Percentiles rank a stretch among this genome's conserved stretches.
phyloP scores from a whole-genome alignment of 2,888 invertebrate species.

The Drosophila flavopinicola region DNA sequence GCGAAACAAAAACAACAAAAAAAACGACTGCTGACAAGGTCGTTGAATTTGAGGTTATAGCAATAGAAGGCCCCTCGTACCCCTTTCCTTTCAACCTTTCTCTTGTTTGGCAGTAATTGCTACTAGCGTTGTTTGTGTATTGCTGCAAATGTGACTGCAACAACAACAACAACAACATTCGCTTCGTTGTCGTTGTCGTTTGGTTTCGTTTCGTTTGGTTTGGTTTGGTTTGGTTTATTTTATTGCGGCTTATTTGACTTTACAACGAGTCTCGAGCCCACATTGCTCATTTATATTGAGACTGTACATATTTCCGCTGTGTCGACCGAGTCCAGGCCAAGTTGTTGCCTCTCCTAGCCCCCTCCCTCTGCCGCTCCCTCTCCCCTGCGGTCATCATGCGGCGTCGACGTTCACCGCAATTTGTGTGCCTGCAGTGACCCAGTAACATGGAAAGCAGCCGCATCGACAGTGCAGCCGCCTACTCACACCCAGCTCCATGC shows the following conservation, averaged over 20 bases:
- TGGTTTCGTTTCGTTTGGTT: constrained; percentile 14
- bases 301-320: constrained; percentile 56
- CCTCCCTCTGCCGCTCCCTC: neutral
- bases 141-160: constrained; percentile 20
- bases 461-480: constrained; percentile 56
- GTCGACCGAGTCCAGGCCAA: constrained; percentile 38
- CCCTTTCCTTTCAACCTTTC: neutral
- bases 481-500: constrained; percentile 18
- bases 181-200: constrained; percentile 37
- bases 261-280: constrained; percentile 43
- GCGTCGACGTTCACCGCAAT: constrained; percentile 69
- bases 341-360: constrained; percentile 1
- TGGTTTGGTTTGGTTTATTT: constrained; percentile 49
- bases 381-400: constrained; percentile 50
- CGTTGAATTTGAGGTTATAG: constrained; percentile 46
- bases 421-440: constrained; percentile 82
- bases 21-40: constrained; percentile 67
- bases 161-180: constrained; percentile 31
- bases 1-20: constrained; percentile 4
- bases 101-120: constrained; percentile 68
- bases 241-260: constrained; percentile 73
- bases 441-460: constrained; percentile 77
- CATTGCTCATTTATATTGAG: constrained; percentile 78
- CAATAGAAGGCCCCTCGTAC: constrained; percentile 12
- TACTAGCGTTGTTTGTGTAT: constrained; percentile 24